Evolutionary conservation across 2,888 invertebrate genomes (phyloP).

Genomic region (Poecilobothrus nobilitatus): DNA sequence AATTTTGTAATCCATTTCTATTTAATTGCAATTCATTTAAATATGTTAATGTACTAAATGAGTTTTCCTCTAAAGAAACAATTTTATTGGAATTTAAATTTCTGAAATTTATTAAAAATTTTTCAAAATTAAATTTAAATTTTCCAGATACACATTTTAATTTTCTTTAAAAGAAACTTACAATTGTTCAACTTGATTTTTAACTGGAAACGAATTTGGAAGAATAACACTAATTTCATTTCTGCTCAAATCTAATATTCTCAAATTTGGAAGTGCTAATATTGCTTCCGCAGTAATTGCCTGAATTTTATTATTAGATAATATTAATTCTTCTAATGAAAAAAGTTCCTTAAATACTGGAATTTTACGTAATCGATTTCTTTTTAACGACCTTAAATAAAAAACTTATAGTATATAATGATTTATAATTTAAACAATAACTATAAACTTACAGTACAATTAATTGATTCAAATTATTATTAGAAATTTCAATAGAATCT

Average conservation of each 20-base stretch:
- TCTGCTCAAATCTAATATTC: constrained; percentile 43
- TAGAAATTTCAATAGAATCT: constrained; percentile 45
- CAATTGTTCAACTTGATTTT: constrained; percentile 35
- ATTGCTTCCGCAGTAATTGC: constrained; percentile 78
- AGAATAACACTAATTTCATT: constrained; percentile 43
- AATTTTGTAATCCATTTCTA: constrained; percentile 60
- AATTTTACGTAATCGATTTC: constrained; percentile 70
- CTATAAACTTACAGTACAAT: constrained; percentile 45
- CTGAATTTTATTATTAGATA: constrained; percentile 73
- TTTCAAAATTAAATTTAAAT: constrained; percentile 13
- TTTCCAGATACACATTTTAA: neutral
- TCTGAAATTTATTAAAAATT: constrained; percentile 47
- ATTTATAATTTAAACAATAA: too few species aligned
- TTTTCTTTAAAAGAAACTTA: constrained; percentile 14
- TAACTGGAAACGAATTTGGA: constrained; percentile 48
- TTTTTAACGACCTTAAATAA: constrained; percentile 50
- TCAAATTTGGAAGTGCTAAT: constrained; percentile 55
- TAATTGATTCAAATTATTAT: constrained; percentile 45
- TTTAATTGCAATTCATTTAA: constrained; percentile 69
- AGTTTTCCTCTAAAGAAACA: constrained; percentile 57
- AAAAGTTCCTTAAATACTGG: constrained; percentile 71
- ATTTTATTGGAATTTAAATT: constrained; percentile 67
- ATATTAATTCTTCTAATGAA: constrained; percentile 62
- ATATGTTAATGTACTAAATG: constrained; percentile 61
- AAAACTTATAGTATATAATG: neutral